A percentile compares a stretch with the other conserved stretches of the same genome.
Evolutionary conservation across 2,888 invertebrate genomes (phyloP).

Genomic region (Cheilosia pagana): DNA sequence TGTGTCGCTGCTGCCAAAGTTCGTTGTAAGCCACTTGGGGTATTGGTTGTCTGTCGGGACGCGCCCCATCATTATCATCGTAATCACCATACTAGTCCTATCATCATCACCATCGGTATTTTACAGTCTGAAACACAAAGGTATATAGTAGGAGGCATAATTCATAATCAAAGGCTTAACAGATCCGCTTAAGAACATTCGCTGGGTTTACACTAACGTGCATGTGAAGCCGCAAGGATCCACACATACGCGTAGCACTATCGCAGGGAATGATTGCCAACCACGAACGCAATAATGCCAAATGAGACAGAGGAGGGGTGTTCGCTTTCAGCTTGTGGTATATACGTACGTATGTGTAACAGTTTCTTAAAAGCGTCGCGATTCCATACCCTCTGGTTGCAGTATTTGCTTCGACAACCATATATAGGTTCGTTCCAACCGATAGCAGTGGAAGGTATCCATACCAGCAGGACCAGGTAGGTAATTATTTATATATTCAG

Average conservation of each 20-base stretch:
- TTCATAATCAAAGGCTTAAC: constrained; percentile 74
- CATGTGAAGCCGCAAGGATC: constrained; percentile 36
- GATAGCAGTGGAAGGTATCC: neutral
- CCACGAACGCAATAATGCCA: constrained; percentile 56
- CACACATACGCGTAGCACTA: constrained; percentile 28
- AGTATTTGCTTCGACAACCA: constrained; percentile 50
- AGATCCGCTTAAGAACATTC: constrained; percentile 66
- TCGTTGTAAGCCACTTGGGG: constrained; percentile 48
- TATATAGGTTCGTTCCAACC: constrained; percentile 23
- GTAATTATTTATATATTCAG: constrained; percentile 73
- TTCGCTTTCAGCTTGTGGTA: neutral
- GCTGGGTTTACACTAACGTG: constrained; percentile 35
- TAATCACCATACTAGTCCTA: constrained; percentile 70
- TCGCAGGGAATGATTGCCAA: constrained; percentile 54
- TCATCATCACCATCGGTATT: constrained; percentile 64
- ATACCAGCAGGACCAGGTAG: neutral
- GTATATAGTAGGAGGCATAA: constrained; percentile 62
- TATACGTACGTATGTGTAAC: constrained; percentile 8
- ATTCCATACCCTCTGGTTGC: constrained; percentile 20
- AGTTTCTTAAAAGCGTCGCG: constrained; percentile 47
- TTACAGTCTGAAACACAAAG: constrained; percentile 40
- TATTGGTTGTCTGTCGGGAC: constrained; percentile 44
- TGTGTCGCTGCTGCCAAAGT: constrained; percentile 5
- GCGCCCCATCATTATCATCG: constrained; percentile 65
- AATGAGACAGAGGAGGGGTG: constrained; percentile 50